Conservation (phyloP, 2,113 vertebrate species). For the Monarcha castaneiventris region DNA sequence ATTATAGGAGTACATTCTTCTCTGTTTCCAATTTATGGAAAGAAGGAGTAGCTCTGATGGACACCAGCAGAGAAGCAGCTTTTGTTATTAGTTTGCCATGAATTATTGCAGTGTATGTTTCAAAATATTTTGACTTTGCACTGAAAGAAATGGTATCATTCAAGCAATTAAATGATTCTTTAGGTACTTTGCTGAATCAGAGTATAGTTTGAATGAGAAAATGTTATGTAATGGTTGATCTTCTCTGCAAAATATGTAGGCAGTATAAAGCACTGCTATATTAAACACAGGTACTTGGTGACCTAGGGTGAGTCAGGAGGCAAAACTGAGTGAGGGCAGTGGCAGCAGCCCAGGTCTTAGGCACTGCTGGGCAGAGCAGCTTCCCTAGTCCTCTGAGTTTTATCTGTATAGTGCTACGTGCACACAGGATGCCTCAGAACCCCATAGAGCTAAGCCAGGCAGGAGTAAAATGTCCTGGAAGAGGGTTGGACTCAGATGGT, state of each 20-base stretch:
- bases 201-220: background rate
- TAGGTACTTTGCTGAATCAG: background rate
- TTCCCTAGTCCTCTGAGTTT: background rate
- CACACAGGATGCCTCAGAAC: background rate
- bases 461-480: background rate
- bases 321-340: background rate
- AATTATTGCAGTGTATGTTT: background rate
- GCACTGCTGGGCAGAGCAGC: background rate
- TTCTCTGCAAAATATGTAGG: background rate
- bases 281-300: background rate
- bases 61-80: background rate
- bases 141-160: background rate
- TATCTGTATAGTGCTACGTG: background rate
- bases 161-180: background rate
- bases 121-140: background rate
- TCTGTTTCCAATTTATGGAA: background rate
- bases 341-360: background rate
- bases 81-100: background rate
- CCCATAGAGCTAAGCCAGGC: background rate
- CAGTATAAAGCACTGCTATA: background rate
- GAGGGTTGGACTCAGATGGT: background rate
- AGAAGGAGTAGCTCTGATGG: background rate
- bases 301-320: background rate
- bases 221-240: background rate
- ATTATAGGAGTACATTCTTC: background rate